Evolutionary conservation across 2,113 vertebrate species (phyloP).

Genomic region (Pagrus major): DNA sequence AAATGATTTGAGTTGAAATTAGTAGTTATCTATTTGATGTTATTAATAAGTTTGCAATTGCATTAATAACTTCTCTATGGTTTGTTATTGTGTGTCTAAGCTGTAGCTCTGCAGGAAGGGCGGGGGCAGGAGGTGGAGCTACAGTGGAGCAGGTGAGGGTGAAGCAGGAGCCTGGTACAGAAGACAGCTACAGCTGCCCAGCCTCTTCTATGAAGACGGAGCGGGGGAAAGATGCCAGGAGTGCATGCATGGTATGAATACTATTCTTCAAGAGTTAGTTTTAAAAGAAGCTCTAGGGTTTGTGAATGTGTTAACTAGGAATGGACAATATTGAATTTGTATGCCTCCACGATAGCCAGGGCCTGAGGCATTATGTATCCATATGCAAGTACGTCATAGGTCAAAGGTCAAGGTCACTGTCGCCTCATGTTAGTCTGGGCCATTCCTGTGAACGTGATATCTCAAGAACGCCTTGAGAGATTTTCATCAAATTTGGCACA

Average conservation of each 20-base stretch:
- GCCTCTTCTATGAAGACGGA: constrained; percentile 88
- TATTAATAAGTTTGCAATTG: background rate
- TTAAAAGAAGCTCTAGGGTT: background rate
- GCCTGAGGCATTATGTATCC: too few relatives aligned
- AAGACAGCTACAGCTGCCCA: constrained; percentile 90
- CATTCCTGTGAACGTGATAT: too few relatives aligned
- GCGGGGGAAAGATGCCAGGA: constrained; percentile 91
- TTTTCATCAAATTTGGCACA: too few relatives aligned
- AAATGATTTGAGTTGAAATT: background rate
- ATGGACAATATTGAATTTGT: too few relatives aligned
- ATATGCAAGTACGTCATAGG: too few relatives aligned
- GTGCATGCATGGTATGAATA: constrained; percentile 92
- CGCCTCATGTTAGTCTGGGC: too few relatives aligned
- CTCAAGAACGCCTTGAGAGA: too few relatives aligned
- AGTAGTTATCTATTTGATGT: background rate
- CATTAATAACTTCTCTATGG: background rate
- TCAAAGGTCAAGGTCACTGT: too few relatives aligned
- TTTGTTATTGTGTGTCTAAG: constrained; percentile 69
- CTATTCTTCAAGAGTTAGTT: background rate
- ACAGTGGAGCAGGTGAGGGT: constrained; percentile 91
- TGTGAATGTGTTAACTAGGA: background rate
- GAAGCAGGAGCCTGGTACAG: constrained; percentile 94
- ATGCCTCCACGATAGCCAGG: too few relatives aligned
- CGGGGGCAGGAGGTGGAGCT: constrained; percentile 80
- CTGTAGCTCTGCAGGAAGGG: constrained; percentile 93